Percentiles rank a stretch among this genome's conserved stretches.
These are phyloP conservation scores for Mesocricetus auratus DNA, from an alignment of 2,113 vertebrate species.

Conservation along the genomic window DNA sequence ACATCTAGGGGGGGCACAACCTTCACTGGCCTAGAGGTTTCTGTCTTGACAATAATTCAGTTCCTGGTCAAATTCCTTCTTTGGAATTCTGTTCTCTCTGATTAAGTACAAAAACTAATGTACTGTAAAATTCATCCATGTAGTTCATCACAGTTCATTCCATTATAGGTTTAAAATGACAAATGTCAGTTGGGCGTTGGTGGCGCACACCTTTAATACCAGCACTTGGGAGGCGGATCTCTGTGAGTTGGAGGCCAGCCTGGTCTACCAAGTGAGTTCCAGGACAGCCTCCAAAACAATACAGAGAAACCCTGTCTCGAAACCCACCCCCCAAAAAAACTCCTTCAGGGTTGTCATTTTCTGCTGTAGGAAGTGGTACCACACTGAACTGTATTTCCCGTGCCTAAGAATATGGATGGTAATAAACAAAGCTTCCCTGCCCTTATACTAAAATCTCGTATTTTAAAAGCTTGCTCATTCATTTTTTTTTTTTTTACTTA, in stretches of 20 bases:
- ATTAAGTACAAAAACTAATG: neutral
- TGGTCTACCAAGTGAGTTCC: too few species aligned
- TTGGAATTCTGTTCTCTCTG: neutral
- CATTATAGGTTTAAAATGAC: neutral
- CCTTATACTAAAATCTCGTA: neutral
- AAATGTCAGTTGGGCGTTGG: too few species aligned
- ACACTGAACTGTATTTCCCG: neutral
- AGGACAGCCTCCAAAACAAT: too few species aligned
- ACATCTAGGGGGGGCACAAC: too few species aligned
- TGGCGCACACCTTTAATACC: too few species aligned
- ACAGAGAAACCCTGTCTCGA: too few species aligned
- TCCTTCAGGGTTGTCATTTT: neutral
- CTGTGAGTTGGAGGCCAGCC: too few species aligned
- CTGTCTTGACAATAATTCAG: neutral
- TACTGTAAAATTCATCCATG: neutral
- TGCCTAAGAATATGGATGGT: neutral
- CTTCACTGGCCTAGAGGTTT: neutral
- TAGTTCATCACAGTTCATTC: neutral
- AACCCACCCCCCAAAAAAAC: too few species aligned
- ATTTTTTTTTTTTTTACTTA: neutral
- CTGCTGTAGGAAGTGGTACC: neutral
- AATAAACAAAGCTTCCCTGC: neutral
- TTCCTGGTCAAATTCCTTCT: neutral
- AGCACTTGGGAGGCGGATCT: too few species aligned
- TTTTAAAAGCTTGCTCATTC: neutral